Evolutionary conservation across 2,888 invertebrate species (phyloP).

Genomic region (Acleris literana): DNA sequence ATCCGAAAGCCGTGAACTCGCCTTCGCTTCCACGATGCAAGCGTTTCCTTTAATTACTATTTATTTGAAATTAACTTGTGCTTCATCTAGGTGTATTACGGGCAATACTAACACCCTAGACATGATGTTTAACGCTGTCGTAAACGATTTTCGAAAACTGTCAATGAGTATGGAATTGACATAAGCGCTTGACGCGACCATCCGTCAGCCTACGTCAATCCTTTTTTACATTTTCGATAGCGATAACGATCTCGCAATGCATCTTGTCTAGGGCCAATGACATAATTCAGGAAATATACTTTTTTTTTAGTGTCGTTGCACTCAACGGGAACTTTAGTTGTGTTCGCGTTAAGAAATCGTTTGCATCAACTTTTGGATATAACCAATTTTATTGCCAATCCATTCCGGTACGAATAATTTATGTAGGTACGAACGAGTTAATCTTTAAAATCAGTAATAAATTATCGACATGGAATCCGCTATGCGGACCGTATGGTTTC

Average conservation of each 20-base stretch:
- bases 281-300: conserved; percentile 19
- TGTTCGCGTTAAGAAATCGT: conserved; percentile 13
- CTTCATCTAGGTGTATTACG: too few relatives aligned
- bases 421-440: conserved; percentile 25
- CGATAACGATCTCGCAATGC: too few relatives aligned
- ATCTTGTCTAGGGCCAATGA: too few relatives aligned
- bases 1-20: conserved; percentile 48
- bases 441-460: conserved; percentile 34
- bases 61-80: conserved; percentile 23
- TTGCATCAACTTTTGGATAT: conserved; percentile 24
- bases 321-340: conserved; percentile 18
- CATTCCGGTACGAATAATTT: conserved; percentile 26
- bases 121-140: too few relatives aligned
- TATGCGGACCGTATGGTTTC: conserved; percentile 20
- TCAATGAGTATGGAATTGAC: too few relatives aligned
- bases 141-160: too few relatives aligned
- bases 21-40: conserved; percentile 36
- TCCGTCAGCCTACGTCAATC: too few relatives aligned
- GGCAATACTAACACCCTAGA: too few relatives aligned
- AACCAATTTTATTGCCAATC: conserved; percentile 35
- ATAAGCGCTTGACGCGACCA: too few relatives aligned
- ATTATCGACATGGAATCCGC: conserved; percentile 27
- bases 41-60: conserved; percentile 13
- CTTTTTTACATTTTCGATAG: too few relatives aligned
- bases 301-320: conserved; percentile 12